Conservation (phyloP, 2,797 vertebrate genomes). For the Macropus fuliginosus region DNA sequence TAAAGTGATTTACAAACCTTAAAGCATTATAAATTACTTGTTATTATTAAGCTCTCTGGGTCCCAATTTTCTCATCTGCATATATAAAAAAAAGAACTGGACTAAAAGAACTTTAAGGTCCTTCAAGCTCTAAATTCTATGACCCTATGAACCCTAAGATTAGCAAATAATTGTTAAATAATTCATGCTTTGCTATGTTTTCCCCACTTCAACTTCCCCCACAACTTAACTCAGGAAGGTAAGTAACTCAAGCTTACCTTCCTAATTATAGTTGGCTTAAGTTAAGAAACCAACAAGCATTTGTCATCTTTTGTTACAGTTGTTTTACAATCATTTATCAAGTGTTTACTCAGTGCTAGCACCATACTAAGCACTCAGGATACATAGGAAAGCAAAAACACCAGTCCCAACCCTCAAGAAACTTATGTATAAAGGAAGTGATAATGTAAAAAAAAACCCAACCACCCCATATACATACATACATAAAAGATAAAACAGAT, state of each 20-base stretch:
- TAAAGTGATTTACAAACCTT: not conserved
- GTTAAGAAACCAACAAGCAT: not conserved
- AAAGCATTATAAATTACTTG: not conserved
- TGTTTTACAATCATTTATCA: not conserved
- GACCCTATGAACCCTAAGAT: not conserved
- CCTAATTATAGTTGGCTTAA: not conserved
- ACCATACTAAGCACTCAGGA: not conserved
- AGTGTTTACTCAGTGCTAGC: not conserved
- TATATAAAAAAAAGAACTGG: not conserved
- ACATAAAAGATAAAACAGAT: not conserved
- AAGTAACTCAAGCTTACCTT: not conserved
- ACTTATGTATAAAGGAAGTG: not conserved
- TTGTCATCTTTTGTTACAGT: not conserved
- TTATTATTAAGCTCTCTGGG: not conserved
- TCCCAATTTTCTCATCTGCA: not conserved
- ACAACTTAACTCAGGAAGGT: not conserved
- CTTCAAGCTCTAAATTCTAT: not conserved
- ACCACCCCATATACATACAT: not conserved
- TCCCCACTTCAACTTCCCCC: not conserved
- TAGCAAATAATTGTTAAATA: not conserved
- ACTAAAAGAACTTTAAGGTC: not conserved
- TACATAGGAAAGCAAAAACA: not conserved
- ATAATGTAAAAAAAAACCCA: not conserved
- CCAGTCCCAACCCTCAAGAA: not conserved
- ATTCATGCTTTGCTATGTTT: not conserved